Base-by-base conservation (phyloP, 2,797 vertebrate genomes). In the Leptatherina wallacei region DNA sequence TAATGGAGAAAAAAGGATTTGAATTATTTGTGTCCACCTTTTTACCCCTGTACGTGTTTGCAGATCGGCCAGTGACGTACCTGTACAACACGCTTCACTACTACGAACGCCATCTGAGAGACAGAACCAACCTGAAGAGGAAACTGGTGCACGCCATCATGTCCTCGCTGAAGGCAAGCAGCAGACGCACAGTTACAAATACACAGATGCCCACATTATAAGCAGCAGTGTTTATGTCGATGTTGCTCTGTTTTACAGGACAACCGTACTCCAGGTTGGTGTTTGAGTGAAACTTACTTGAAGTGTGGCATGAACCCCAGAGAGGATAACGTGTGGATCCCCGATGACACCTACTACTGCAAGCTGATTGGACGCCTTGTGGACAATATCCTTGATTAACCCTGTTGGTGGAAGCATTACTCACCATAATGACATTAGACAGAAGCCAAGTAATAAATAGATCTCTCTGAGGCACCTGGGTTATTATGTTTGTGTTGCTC, bases 41-140 rank as follows among this genome's bases (percentile, higher is more conserved):
- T 61, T 22, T 12, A 14, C 2, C 38, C 10, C 16, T 67, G 3
- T 24, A 18, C 73, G 16, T 82, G 11, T 36, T 30, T 22, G 27
- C 78, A 99, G 98, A 99, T 86, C 97, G 98, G 1, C 98, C 98
- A 0, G 98, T 99, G 82, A 99, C 98, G n/a, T 99, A 99, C 79
- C 91, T 99, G 35, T 99, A 99, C 94, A 99, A 99, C 91, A 99
- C 98, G 0, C 95, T 99, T 47, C 98, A 99, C 86, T 99, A 99
- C 85, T 99, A 99, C 0, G 98, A 99, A 83, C 90, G 94, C n/a
- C 97, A 99, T 58, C 94, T 99, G 75, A 92, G 97, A 70, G 97
- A 99, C 6, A 95, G 98, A 32, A 95, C 96, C 71, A 96, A 95
- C 88, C 95, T 99, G 77, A 99, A 99, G 92, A 95, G 98, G 10